phyloP scores from a whole-genome alignment of 2,113 vertebrate genomes.

The Chionomys nivalis region DNA sequence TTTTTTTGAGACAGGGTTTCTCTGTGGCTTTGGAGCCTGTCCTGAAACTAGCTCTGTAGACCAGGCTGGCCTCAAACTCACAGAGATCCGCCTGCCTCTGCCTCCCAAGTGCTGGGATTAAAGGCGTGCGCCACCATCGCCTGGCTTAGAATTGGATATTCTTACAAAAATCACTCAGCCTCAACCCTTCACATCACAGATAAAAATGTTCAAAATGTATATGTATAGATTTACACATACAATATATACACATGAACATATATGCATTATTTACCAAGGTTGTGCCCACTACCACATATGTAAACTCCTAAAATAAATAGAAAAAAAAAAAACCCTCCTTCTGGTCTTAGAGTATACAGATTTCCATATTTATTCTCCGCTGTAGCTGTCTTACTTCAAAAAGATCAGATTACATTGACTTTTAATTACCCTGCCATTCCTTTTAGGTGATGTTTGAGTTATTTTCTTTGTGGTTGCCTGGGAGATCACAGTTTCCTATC shows the following conservation, averaged over 20 bases:
- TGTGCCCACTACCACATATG: background rate
- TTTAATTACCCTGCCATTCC: background rate
- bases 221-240: background rate
- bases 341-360: background rate
- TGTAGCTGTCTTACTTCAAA: background rate
- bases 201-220: background rate
- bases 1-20: too few relatives aligned
- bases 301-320: background rate
- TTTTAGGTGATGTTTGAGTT: background rate
- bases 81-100: too few relatives aligned
- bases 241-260: background rate
- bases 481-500: background rate
- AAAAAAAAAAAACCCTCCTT: background rate
- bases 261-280: background rate
- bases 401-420: background rate
- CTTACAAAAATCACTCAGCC: background rate
- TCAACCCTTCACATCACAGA: background rate
- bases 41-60: too few relatives aligned
- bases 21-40: too few relatives aligned
- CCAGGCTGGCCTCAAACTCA: too few relatives aligned
- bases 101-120: too few relatives aligned
- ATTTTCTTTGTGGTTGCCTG: slow-evolving; percentile 7
- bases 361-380: background rate
- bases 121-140: too few relatives aligned
- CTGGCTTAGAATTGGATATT: background rate